These are phyloP conservation scores for Pterostichus niger DNA, from an alignment of 2,888 invertebrate genomes.

Conservation along the genomic window DNA sequence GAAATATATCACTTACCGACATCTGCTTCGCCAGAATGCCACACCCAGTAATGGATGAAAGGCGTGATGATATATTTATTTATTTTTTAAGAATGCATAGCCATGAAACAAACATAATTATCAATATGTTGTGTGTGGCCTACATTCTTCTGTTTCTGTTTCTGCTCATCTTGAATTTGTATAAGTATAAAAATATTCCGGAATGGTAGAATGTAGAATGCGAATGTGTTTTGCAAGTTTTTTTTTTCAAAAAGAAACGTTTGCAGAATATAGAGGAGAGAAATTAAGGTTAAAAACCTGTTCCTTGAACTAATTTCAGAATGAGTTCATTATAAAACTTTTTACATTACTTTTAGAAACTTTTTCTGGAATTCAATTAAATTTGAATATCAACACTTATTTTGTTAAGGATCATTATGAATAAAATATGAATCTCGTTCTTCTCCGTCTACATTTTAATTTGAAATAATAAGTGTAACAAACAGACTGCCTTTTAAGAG, in stretches of 20 bases:
- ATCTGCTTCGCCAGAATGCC: too few relatives aligned
- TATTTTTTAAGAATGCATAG: too few relatives aligned
- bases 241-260: slow-evolving; percentile 12
- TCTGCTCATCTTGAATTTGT: not conserved
- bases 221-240: slow-evolving; percentile 26
- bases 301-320: slow-evolving; percentile 47
- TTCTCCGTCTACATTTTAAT: not conserved
- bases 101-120: too few relatives aligned
- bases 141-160: too few relatives aligned
- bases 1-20: too few relatives aligned
- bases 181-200: slow-evolving; percentile 14
- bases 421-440: slow-evolving; percentile 21
- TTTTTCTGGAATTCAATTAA: slow-evolving; percentile 35
- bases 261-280: slow-evolving; percentile 20
- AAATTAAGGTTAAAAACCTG: slow-evolving; percentile 38
- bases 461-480: slow-evolving; percentile 11
- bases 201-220: not conserved
- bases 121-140: too few relatives aligned
- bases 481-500: slow-evolving; percentile 9
- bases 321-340: slow-evolving; percentile 53
- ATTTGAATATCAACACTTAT: slow-evolving; percentile 53
- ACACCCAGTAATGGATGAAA: too few relatives aligned
- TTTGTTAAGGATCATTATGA: slow-evolving; percentile 37
- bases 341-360: slow-evolving; percentile 46
- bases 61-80: too few relatives aligned